These are phyloP conservation scores for Pentamera pediparva DNA, from an alignment of 53 echinoderm and acorn worm species.

Conservation along the genomic window DNA sequence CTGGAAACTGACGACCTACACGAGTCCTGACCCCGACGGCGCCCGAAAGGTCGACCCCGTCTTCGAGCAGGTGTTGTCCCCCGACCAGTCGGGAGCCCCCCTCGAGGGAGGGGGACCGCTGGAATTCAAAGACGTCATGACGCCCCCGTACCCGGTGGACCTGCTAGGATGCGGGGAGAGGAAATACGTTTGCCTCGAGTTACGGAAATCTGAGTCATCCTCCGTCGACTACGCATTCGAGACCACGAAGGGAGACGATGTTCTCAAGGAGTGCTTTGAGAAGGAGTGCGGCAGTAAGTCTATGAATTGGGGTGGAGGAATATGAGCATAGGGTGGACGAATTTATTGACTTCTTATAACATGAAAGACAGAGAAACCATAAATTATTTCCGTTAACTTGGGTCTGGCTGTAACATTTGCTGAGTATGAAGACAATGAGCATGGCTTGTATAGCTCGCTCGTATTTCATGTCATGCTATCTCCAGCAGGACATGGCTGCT, in stretches of 20 bases:
- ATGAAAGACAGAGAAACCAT: too few relatives aligned
- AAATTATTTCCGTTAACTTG: too few relatives aligned
- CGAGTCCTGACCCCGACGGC: slow-evolving; percentile 51
- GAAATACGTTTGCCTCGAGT: slow-evolving; percentile 75
- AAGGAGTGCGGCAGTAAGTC: slow-evolving; percentile 60
- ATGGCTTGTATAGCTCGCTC: too few relatives aligned
- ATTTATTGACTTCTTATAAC: too few relatives aligned
- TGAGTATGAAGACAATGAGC: too few relatives aligned
- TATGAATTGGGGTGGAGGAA: background rate
- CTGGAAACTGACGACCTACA: slow-evolving; percentile 72
- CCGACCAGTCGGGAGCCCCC: slow-evolving; percentile 38
- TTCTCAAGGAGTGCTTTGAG: slow-evolving; percentile 54
- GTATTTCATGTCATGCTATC: too few relatives aligned
- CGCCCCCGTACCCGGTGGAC: slow-evolving; percentile 49
- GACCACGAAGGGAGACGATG: slow-evolving; percentile 47
- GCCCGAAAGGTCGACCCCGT: slow-evolving; percentile 34
- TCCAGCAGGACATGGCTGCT: too few relatives aligned
- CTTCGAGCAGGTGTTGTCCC: slow-evolving; percentile 57
- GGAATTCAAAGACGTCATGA: slow-evolving; percentile 46
- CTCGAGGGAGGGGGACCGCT: slow-evolving; percentile 58
- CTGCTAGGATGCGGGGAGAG: slow-evolving; percentile 64
- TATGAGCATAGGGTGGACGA: too few relatives aligned
- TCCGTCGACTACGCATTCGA: slow-evolving; percentile 60
- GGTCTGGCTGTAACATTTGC: too few relatives aligned
- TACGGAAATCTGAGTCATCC: slow-evolving; percentile 60